A percentile compares a stretch with the other conserved stretches of the same genome.
Conservation (phyloP, 2,888 invertebrate species). For the Athripsodes cinereus region DNA sequence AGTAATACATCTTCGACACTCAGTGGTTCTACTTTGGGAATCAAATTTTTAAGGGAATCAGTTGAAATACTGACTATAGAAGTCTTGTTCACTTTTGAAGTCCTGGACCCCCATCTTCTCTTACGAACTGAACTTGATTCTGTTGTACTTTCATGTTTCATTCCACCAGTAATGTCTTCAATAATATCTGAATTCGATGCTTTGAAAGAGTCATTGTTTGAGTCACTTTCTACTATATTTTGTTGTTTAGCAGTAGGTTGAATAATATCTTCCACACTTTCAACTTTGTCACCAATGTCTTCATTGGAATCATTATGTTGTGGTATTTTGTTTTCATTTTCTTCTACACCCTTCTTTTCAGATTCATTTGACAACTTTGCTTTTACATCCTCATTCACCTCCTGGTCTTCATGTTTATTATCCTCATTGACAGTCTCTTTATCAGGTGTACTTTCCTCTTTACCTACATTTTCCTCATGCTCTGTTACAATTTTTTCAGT, state of each 20-base stretch:
- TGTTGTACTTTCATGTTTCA: neutral
- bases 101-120: conserved; percentile 45
- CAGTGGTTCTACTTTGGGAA: conserved; percentile 56
- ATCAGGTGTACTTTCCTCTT: neutral
- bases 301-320: neutral
- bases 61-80: conserved; percentile 67
- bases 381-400: too few species aligned
- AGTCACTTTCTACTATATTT: neutral
- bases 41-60: conserved; percentile 63
- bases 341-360: too few species aligned
- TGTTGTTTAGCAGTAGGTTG: neutral
- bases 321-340: neutral
- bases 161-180: neutral
- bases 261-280: neutral
- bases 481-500: neutral
- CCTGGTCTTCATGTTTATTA: too few species aligned
- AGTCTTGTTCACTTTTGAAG: conserved; percentile 47
- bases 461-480: neutral
- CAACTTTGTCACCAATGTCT: neutral
- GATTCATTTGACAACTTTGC: too few species aligned
- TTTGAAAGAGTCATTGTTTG: neutral
- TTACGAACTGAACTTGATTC: conserved; percentile 32
- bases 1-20: conserved; percentile 51
- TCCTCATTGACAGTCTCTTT: neutral
- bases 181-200: neutral